A percentile compares a stretch with the other conserved stretches of the same genome.
Conservation (phyloP, 2,888 invertebrate genomes). For the Neoitamus cyanurus region DNA sequence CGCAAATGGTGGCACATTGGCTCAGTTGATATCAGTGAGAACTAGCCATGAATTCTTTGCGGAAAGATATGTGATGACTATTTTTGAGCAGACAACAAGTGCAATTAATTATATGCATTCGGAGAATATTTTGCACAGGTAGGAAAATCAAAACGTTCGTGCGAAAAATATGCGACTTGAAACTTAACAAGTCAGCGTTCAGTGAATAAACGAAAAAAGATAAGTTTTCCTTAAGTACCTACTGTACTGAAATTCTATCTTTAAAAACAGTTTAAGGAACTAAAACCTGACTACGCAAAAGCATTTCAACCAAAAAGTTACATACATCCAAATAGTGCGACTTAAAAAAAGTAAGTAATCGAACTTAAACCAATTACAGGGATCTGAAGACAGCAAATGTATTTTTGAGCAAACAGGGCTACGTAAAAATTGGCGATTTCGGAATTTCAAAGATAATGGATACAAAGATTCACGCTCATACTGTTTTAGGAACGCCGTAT, state of each 20-base stretch:
- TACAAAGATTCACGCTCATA: slow-evolving; percentile 74
- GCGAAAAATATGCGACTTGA: no score
- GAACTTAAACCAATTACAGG: slow-evolving; percentile 61
- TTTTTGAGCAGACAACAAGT: slow-evolving; percentile 76
- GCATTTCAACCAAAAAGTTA: no score
- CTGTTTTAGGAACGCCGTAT: slow-evolving; percentile 79
- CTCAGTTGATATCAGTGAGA: slow-evolving; percentile 72
- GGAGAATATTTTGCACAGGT: slow-evolving; percentile 73
- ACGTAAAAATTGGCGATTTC: slow-evolving; percentile 79
- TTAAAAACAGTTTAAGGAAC: no score
- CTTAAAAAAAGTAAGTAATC: not conserved
- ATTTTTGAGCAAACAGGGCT: slow-evolving; percentile 74
- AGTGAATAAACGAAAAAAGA: no score
- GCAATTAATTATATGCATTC: slow-evolving; percentile 79
- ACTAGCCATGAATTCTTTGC: slow-evolving; percentile 67
- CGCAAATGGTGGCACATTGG: slow-evolving; percentile 79
- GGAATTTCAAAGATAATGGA: slow-evolving; percentile 81
- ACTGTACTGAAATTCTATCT: no score
- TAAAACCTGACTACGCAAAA: no score
- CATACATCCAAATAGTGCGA: not conserved
- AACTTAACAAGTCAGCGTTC: no score
- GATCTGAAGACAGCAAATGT: slow-evolving; percentile 82
- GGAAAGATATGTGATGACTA: slow-evolving; percentile 72
- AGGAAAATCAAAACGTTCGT: slow-evolving; percentile 19
- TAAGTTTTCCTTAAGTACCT: no score